Evolutionary conservation across 2,888 invertebrate species (phyloP), one percentile per base, ranked within the genome.

Genomic region (Deroplatys truncata): DNA sequence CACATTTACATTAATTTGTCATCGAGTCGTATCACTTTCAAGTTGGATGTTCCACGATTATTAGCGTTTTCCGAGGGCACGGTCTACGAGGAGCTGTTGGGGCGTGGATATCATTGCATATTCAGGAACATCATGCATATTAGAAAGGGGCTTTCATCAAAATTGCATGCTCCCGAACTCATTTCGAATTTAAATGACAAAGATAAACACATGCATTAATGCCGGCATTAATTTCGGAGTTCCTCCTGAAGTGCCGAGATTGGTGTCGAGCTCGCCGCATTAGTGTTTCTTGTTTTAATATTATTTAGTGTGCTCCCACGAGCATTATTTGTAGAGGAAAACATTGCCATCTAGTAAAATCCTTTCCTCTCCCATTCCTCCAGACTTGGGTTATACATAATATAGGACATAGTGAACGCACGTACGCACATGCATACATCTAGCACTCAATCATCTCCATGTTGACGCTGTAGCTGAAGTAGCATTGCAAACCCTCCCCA

Each of bases 401-500:
- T 72, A 86, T n/a, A n/a, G 56, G n/a, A 86, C 86, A 72, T 72
- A 16, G 56, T 25, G 56, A 72, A 72, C 56, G 56, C 20, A 72
- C 72, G 25, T 72, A 29, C 86, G 29, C 86, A 86, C 72, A 86
- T 86, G 72, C 86, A 86, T 86, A 86, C 86, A 82, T 72, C 86
- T 29, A 86, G 82, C 86, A 86, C 86, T 86, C 86, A 82, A 56
- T 86, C 86, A 86, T 86, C 49, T 56, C 86, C 49, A 49, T 56
- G 86, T 86, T 86, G 86, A 86, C 86, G 86, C 86, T 86, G 86
- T 86, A 49, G 86, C 56, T 28, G 85, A n/a, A 31, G 85, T 35
- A 29, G 35, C 85, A 31, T 25, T 35, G 35, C 85, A 8, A 5
- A 8, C 20, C 28, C 85, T 28, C 35, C n/a, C 9, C 28, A 20